phyloP scores from a whole-genome alignment of 2,797 vertebrate species.

The Etheostoma nigrum region DNA sequence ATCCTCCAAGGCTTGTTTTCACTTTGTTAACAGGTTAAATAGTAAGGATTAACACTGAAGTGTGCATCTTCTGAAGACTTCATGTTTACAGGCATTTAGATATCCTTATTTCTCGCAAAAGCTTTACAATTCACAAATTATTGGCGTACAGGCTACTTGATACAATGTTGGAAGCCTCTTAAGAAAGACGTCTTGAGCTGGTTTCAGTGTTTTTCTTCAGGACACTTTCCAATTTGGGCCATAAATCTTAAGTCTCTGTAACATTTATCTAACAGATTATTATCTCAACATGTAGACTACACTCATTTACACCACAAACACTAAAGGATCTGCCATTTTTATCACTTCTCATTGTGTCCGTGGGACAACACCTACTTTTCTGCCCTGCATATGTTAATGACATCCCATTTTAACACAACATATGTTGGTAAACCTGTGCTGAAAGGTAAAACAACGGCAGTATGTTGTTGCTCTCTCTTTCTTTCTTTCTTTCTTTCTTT shows the following conservation, averaged over 20 bases:
- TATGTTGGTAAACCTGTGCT: conserved; percentile 53
- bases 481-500: too few species aligned
- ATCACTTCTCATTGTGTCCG: conserved; percentile 42
- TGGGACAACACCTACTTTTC: conserved; percentile 30
- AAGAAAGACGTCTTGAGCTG: background rate
- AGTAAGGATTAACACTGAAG: conserved; percentile 66
- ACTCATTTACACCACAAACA: conserved; percentile 66
- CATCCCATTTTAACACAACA: conserved; percentile 38
- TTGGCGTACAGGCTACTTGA: too few species aligned
- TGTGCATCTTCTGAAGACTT: conserved; percentile 50
- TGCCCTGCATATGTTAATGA: conserved; percentile 24
- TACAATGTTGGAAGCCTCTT: too few species aligned
- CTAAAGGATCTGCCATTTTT: conserved; percentile 46
- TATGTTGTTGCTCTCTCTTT: background rate
- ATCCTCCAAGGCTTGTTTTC: conserved; percentile 59
- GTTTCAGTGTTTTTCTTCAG: conserved; percentile 11
- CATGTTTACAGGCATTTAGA: conserved; percentile 23
- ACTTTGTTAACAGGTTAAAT: conserved; percentile 71
- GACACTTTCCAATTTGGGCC: background rate
- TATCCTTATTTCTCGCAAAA: conserved; percentile 2
- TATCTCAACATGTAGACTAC: conserved; percentile 56
- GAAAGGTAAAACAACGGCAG: conserved; percentile 14
- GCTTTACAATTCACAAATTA: background rate
- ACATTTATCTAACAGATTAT: conserved; percentile 46
- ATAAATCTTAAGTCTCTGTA: conserved; percentile 54